phyloP scores from a whole-genome alignment of 2,797 vertebrate species.

The Sparus aurata region DNA sequence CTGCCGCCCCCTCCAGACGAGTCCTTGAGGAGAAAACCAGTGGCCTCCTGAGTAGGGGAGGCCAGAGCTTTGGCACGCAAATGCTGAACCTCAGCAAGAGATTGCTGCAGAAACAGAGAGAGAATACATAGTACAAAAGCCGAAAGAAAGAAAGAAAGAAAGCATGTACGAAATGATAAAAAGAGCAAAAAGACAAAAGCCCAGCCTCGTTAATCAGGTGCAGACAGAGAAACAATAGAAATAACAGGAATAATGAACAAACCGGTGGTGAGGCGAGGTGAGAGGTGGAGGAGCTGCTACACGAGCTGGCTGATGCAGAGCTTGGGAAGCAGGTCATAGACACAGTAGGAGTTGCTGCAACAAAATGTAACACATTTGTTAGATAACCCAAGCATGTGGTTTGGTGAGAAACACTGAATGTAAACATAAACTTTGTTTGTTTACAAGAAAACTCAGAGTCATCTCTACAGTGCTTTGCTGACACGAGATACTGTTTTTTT shows the following conservation, averaged over 20 bases:
- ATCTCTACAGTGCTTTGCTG: not conserved
- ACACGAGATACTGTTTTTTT: not conserved
- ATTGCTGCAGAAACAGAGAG: slow-evolving; percentile 84
- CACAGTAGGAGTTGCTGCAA: slow-evolving; percentile 87
- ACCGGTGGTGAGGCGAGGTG: slow-evolving; percentile 97
- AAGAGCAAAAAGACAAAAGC: not conserved
- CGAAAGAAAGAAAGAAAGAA: slow-evolving; percentile 16
- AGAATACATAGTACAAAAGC: slow-evolving; percentile 5
- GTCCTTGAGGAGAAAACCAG: slow-evolving; percentile 91
- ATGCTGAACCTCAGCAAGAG: slow-evolving; percentile 94
- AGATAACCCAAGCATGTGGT: not conserved
- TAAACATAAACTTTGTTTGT: slow-evolving; percentile 1
- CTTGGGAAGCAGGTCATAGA: slow-evolving; percentile 96
- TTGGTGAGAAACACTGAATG: not conserved
- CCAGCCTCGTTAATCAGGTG: not conserved
- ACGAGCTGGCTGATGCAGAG: slow-evolving; percentile 96
- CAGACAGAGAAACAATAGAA: not conserved
- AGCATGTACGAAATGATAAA: not conserved
- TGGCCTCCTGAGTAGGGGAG: slow-evolving; percentile 90
- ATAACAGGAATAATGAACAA: slow-evolving; percentile 46
- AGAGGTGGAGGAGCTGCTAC: slow-evolving; percentile 97
- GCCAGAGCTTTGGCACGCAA: slow-evolving; percentile 89
- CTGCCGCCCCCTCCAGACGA: slow-evolving; percentile 89
- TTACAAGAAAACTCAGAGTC: not conserved
- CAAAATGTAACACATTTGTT: slow-evolving; percentile 32